Percentiles rank a stretch among this genome's conserved stretches.
Evolutionary conservation across 92 coral and sea anemone species (phyloP).

Genomic region (Porites divaricata): DNA sequence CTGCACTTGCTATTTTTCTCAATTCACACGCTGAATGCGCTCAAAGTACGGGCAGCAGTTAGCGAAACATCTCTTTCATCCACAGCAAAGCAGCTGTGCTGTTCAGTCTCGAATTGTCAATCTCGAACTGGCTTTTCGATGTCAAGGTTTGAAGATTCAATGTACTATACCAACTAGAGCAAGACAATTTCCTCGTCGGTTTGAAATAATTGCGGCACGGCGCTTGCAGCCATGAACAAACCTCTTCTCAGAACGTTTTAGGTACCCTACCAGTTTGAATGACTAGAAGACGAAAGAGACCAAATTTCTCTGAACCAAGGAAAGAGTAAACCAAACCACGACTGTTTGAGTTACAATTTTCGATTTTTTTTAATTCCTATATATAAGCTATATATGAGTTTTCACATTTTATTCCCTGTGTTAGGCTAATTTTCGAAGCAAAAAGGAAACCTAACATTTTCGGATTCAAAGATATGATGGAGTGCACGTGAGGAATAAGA

Average conservation of each 20-base stretch:
- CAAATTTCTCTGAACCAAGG: not conserved
- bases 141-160: conserved; percentile 1
- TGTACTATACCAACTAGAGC: conserved; percentile 8
- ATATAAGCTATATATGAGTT: no score
- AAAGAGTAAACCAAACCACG: not conserved
- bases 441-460: no score
- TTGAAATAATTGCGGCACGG: not conserved
- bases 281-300: conserved; percentile 7
- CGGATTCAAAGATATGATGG: no score
- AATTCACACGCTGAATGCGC: not conserved
- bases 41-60: not conserved
- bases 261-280: not conserved
- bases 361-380: no score
- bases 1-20: conserved; percentile 20
- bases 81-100: not conserved
- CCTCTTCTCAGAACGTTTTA: not conserved
- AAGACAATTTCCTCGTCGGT: not conserved
- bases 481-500: no score
- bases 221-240: not conserved
- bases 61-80: not conserved
- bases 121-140: conserved; percentile 27
- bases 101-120: conserved; percentile 10
- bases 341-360: conserved; percentile 20
- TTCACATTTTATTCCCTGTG: no score
- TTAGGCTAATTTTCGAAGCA: no score